Base-by-base conservation (phyloP, 2,888 invertebrate species). In the Agrochola circellaris region DNA sequence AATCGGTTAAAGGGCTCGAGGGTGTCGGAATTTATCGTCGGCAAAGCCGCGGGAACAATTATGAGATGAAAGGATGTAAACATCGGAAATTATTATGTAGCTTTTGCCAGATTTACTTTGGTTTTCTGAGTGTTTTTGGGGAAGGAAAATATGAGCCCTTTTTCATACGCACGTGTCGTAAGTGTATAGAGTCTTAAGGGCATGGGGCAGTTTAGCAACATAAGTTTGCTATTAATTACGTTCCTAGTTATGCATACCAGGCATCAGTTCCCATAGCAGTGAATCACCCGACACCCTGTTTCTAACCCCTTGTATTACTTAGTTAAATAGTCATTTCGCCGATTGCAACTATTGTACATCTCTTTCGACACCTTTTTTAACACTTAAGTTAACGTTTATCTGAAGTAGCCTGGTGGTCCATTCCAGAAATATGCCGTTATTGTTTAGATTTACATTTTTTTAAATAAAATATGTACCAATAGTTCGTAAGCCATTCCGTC, bases 1-100 rank as follows among this genome's bases (percentile, higher is more conserved):
- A 79, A 78, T 85, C 71, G 83, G 65, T 71, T 85, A 73, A 85
- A 78, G 83, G 83, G 74, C 65, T 65, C 42, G 51, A 69, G 72
- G 61, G 73, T 72, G 65, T 30, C 68, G 26, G 61, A 82, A 85
- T 83, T 83, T 81, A 84, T 72, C 78, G 79, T 72, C 42, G 65
- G 71, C 58, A 85, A 51, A 78, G 60, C 83, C 75, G 61, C 83
- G 30, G 42, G 69, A 82, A 78, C 85, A 85, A 83, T 82, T 78
- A 85, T 45, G 83, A 73, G 74, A 82, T 75, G 62, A 82, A 82
- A 82, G 82, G 82, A 72, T 82, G 73, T 82, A 77, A 78, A 81
- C 79, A 74, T 82, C 72, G 67, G 64, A 84, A 75, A 75, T 79
- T 56, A 81, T 81, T 66, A 74, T 75, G 58, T 58, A 51, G 34